These are phyloP conservation scores for Physocephala rufipes DNA, from an alignment of 2,888 invertebrate genomes.

Conservation along the genomic window DNA sequence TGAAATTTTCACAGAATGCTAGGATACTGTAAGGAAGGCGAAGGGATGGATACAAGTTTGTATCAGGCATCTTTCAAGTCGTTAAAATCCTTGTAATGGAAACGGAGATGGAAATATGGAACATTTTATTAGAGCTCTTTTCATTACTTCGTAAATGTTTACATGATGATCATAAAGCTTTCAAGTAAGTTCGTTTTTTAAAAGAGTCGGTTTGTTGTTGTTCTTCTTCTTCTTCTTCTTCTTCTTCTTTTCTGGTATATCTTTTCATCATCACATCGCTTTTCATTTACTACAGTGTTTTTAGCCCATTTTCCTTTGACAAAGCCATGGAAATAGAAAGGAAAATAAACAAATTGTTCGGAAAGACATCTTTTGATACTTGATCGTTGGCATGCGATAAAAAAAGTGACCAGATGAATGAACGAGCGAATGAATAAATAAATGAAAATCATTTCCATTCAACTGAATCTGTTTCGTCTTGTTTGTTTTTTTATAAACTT, in stretches of 20 bases:
- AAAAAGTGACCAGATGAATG: not conserved
- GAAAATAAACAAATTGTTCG: slow-evolving; percentile 4
- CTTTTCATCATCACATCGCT: not conserved
- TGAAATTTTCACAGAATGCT: slow-evolving; percentile 43
- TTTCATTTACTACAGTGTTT: not conserved
- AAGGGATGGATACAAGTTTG: not conserved
- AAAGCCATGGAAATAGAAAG: not conserved
- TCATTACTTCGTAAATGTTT: not conserved
- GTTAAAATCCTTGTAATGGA: not conserved
- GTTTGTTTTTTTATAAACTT: not conserved
- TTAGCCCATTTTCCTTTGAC: slow-evolving; percentile 14
- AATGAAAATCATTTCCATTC: slow-evolving; percentile 4
- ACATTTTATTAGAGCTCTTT: slow-evolving; percentile 22
- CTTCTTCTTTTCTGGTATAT: not conserved
- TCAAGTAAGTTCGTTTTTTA: not conserved
- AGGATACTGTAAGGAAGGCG: slow-evolving; percentile 27
- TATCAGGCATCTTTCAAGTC: no score
- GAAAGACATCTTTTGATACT: slow-evolving; percentile 45
- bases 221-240: no score
- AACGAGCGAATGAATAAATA: not conserved
- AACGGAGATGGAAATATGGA: not conserved
- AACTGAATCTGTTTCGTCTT: not conserved
- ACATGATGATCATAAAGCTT: slow-evolving; percentile 3
- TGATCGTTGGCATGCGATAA: slow-evolving; percentile 45
- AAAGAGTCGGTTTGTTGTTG: not conserved